Percentiles rank a stretch among this genome's conserved stretches.
Conservation (phyloP, 2,113 vertebrate species). For the Caranx melampygus region DNA sequence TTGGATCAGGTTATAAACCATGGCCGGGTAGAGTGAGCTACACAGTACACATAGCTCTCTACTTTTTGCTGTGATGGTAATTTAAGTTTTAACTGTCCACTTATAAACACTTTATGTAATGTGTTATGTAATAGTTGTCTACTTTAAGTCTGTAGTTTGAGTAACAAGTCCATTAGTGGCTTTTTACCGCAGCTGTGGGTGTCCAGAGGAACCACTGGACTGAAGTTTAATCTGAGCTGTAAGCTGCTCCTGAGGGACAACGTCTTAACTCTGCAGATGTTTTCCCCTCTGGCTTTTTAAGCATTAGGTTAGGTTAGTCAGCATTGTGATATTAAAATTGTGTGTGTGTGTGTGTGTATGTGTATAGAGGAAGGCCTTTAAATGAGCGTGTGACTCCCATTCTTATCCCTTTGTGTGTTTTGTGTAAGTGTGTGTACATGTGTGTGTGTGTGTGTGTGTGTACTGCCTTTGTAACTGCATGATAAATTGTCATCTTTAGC, state of each 20-base stretch:
- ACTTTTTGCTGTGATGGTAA: neutral
- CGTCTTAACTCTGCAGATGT: conserved; percentile 13
- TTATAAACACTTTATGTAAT: conserved; percentile 34
- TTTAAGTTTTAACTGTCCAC: conserved; percentile 3
- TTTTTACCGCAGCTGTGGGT: conserved; percentile 27
- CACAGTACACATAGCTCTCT: neutral
- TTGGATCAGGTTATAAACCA: neutral
- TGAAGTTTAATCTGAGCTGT: conserved; percentile 35
- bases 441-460: neutral
- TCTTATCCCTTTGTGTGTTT: too few species aligned
- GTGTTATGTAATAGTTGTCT: conserved; percentile 6
- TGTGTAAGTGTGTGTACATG: neutral
- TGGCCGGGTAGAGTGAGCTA: too few species aligned
- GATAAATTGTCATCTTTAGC: conserved; percentile 62
- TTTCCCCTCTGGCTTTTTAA: conserved; percentile 20
- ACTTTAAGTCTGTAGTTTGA: neutral
- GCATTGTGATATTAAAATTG: conserved; percentile 1
- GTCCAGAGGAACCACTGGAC: conserved; percentile 21
- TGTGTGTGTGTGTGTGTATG: neutral
- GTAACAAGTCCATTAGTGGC: conserved; percentile 44
- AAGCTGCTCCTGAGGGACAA: conserved; percentile 28
- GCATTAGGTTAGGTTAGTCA: conserved; percentile 5
- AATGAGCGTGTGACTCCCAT: neutral
- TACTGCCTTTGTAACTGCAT: conserved; percentile 21
- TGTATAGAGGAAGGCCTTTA: neutral